These are phyloP conservation scores for Mythimna impura DNA, from an alignment of 2,888 invertebrate species.

Conservation along the genomic window DNA sequence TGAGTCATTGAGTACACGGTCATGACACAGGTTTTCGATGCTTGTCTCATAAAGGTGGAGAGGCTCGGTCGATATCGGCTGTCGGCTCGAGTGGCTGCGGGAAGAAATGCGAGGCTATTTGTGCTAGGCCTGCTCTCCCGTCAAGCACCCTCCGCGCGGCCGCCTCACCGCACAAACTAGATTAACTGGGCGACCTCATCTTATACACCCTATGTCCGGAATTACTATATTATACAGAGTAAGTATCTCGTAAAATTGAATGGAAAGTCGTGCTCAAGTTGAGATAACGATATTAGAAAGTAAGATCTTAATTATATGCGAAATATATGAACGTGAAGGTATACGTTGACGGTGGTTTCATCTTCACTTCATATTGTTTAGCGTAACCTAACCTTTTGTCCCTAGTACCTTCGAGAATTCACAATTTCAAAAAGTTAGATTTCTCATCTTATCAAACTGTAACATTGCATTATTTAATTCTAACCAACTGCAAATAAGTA, in stretches of 20 bases:
- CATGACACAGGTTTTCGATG: conserved; percentile 72
- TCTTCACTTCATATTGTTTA: not conserved
- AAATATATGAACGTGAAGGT: not conserved
- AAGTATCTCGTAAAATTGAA: conserved; percentile 49
- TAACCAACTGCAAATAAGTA: no score
- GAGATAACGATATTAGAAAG: conserved; percentile 41
- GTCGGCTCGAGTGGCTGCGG: conserved; percentile 81
- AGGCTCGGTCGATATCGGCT: conserved; percentile 79
- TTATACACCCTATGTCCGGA: conserved; percentile 70
- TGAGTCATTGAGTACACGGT: conserved; percentile 44
- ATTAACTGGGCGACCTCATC: conserved; percentile 81
- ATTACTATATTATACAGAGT: conserved; percentile 68
- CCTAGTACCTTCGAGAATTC: not conserved
- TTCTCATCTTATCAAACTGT: not conserved
- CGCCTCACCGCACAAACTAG: conserved; percentile 78
- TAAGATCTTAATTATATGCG: conserved; percentile 37
- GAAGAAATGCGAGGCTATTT: conserved; percentile 87
- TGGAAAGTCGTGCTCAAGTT: conserved; percentile 47
- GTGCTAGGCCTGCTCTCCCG: conserved; percentile 74
- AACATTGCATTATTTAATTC: no score
- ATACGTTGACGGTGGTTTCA: not conserved
- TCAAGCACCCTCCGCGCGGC: conserved; percentile 76
- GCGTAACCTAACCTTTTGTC: not conserved
- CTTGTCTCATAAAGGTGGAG: conserved; percentile 80
- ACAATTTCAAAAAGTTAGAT: not conserved